Base-by-base conservation (phyloP, 2,888 invertebrate species). In the Pimpla rufipes region DNA sequence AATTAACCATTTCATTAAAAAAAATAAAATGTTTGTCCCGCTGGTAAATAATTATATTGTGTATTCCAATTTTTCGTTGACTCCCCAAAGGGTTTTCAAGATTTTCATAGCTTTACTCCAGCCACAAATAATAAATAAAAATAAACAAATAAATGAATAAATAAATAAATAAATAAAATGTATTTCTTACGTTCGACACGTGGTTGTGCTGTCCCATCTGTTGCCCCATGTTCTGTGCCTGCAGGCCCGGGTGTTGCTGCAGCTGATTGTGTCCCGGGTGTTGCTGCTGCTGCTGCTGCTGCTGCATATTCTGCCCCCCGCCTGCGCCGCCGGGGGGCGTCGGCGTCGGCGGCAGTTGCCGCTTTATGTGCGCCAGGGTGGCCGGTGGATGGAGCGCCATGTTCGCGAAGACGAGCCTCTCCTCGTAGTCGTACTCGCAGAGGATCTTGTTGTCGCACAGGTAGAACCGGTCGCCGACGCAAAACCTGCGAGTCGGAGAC, bases 361-460 rank as follows among this genome's bases (percentile, higher is more conserved):
- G 94, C 92, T 97, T 97, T 79, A 97, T 95, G 90, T 97, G 97
- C 62, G 97, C 96, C 81, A 98, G 94, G 83, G 97, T 97, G 59
- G 94, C 93, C 3, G 95, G 96, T 81, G 98, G 98, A 93, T 98
- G 98, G 94, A 97, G 97, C 64, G 98, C 97, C 97, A 98, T 98
- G 93, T 98, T 98, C 85, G 98, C 98, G 93, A 98, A 98, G 86
- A 98, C 98, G 93, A 98, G 95, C 88, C 98, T 95, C 94, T 99
- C 99, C 93, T 99, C 98, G 93, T 99, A 99, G 94, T 99, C 99
- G 93, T 98, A 98, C 94, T 99, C 99, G 94, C 99, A 99, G 74
- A 99, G 96, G 88, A 99, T 99, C 95, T 98, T 98, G 94, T 99
- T 99, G 94, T 99, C 99, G 94, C 98, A 98, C 89, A 99, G 94